These are phyloP conservation scores for Rostratula benghalensis DNA, from an alignment of 2,113 vertebrate species.

Conservation along the genomic window DNA sequence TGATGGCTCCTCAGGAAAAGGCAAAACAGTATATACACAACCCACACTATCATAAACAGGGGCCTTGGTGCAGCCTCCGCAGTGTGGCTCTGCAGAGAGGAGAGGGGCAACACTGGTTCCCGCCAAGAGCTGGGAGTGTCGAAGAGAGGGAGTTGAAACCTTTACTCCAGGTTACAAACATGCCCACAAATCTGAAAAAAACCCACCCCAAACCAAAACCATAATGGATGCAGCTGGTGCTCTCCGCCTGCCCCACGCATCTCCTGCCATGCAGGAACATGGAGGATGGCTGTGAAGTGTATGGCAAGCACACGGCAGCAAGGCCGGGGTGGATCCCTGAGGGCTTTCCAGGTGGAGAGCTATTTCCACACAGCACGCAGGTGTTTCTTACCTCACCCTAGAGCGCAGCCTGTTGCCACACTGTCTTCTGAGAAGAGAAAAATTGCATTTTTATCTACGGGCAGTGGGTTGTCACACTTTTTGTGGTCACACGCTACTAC, in stretches of 20 bases:
- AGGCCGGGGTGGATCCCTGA: accelerated
- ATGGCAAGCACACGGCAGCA: accelerated
- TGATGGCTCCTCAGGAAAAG: not conserved
- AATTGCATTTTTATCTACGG: not conserved
- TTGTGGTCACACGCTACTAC: not conserved
- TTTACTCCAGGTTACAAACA: accelerated
- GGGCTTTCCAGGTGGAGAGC: accelerated
- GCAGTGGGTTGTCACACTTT: not conserved
- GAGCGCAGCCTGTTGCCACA: accelerated
- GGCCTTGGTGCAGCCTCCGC: not conserved
- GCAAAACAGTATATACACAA: not conserved
- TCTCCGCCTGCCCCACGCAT: too few relatives aligned
- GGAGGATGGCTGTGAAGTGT: accelerated
- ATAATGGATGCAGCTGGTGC: not conserved
- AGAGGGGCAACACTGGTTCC: not conserved
- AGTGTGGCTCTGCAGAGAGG: not conserved
- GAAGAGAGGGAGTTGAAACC: not conserved
- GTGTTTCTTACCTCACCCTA: not conserved
- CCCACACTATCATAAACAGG: not conserved
- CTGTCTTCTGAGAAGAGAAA: not conserved
- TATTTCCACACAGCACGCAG: accelerated
- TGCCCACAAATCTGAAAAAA: not conserved
- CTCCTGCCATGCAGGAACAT: accelerated
- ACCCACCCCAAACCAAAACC: accelerated
- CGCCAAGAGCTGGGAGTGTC: too few relatives aligned